Base-by-base conservation (phyloP, 2,113 vertebrate genomes). In the Cheirogaleus medius region DNA sequence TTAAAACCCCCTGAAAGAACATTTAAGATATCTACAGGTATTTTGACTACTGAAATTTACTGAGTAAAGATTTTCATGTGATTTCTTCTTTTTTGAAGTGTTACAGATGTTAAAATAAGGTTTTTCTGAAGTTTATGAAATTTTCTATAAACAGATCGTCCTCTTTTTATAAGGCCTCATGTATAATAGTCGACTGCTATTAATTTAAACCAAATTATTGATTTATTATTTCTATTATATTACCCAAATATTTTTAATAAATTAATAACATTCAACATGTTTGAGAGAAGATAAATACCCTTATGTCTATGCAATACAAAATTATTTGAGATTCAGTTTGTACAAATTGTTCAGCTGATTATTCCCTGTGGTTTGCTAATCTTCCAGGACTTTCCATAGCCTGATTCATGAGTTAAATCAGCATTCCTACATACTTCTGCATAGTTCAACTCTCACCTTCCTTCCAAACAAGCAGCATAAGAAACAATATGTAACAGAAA, bases 11-110 rank as follows among this genome's bases (percentile, higher is more conserved):
- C 9, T 39, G 8, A 74, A n/a, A 74, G 64, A 93, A 85, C 81
- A 63, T 47, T 94, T 42, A 92, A 92, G 29, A 6, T 87, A 52
- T 73, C 39, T 66, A 17, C 21, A 91, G 74, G 12, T 49, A 76
- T 77, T 90, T 71, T 80, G 87, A 95, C 42, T 64, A 74, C 34
- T 83, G 42, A 91, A n/a, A 91, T 93, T 91, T 93, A 47, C 34
- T 76, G 42, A 82, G 68, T 91, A 78, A 56, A 60, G 25, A 80
- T 63, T 96, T 96, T 39, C 29, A 10, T 54, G 25, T 54, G 66
- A 93, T 54, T 81, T 88, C 63, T 78, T 82, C 15, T 96, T 76
- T 96, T 56, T 32, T 82, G n/a, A 49, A 56, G 12, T 60, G 52
- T 3, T 60, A 66, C 25, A 84, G 47, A 83, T 20, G 39, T 92